phyloP scores from a whole-genome alignment of 2,113 vertebrate species.

The Lepisosteus osseus region DNA sequence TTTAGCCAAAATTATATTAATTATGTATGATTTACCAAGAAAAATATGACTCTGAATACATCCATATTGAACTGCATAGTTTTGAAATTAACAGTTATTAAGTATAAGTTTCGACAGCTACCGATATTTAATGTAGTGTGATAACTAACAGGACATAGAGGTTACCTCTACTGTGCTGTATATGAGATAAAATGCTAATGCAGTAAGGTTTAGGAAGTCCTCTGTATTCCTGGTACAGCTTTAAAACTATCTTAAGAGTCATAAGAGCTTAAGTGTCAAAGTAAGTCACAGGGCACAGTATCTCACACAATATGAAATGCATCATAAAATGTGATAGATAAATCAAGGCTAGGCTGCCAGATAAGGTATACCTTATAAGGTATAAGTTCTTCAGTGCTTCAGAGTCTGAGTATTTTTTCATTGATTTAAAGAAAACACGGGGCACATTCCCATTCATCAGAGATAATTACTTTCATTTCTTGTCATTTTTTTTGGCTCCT shows the following conservation, averaged over 20 bases:
- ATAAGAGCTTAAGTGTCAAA: not conserved
- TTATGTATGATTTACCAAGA: not conserved
- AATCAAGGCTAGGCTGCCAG: too few relatives aligned
- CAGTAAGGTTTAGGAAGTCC: not conserved
- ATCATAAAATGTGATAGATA: too few relatives aligned
- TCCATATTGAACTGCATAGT: not conserved
- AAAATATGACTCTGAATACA: not conserved
- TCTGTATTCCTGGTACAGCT: conserved; percentile 6
- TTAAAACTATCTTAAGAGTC: conserved; percentile 5
- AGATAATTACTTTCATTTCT: too few relatives aligned
- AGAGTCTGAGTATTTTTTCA: too few relatives aligned
- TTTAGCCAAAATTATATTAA: conserved; percentile 2
- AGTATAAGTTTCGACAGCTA: conserved; percentile 1
- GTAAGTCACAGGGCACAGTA: not conserved
- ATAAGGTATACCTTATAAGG: too few relatives aligned
- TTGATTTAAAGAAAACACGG: too few relatives aligned
- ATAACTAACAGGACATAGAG: not conserved
- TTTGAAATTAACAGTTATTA: not conserved
- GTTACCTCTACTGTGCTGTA: not conserved
- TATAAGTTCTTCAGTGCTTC: too few relatives aligned
- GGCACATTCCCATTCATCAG: too few relatives aligned
- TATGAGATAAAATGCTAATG: conserved; percentile 1
- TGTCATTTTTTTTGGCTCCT: too few relatives aligned
- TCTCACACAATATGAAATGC: too few relatives aligned
- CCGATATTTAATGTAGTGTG: too few relatives aligned